Evolutionary conservation across 1,140 invertebrate species (phyloP).

Genomic region (Drosophila grimshawi): DNA sequence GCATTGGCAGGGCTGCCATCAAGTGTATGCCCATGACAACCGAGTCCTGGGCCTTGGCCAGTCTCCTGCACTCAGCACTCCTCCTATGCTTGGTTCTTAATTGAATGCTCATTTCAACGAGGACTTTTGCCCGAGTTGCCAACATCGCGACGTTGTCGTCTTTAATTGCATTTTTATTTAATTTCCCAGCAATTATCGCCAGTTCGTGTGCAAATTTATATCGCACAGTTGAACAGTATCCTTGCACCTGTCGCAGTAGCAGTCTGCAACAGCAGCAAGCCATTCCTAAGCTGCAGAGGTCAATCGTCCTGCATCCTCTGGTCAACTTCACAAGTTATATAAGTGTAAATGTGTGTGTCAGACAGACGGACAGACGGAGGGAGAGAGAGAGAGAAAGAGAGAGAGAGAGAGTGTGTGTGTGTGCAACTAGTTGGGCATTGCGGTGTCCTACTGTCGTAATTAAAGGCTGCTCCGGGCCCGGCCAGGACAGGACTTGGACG

Average conservation of each 20-base stretch:
- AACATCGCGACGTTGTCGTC: conserved; percentile 46
- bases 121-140: conserved; percentile 34
- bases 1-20: conserved; percentile 45
- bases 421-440: conserved; percentile 68
- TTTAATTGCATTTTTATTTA: conserved; percentile 83
- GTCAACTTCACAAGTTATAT: conserved; percentile 9
- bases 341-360: conserved; percentile 15
- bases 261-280: conserved; percentile 35
- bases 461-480: conserved; percentile 65
- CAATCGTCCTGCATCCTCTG: conserved; percentile 58
- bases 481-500: conserved; percentile 14
- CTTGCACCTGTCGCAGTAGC: conserved; percentile 28
- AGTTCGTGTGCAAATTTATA: conserved; percentile 80
- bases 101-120: conserved; percentile 78
- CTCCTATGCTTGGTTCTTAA: conserved; percentile 55
- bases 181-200: conserved; percentile 79
- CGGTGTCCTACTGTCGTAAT: conserved; percentile 67
- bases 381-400: too few species aligned
- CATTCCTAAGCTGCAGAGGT: conserved; percentile 57
- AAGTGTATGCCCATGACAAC: conserved; percentile 58
- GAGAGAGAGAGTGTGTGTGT: conserved; percentile 29
- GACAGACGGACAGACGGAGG: too few species aligned
- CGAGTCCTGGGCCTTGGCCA: conserved; percentile 20
- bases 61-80: conserved; percentile 10
- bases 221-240: conserved; percentile 32